These are phyloP conservation scores for Oreochromis mossambicus DNA, from an alignment of 2,797 vertebrate species.

Conservation along the genomic window DNA sequence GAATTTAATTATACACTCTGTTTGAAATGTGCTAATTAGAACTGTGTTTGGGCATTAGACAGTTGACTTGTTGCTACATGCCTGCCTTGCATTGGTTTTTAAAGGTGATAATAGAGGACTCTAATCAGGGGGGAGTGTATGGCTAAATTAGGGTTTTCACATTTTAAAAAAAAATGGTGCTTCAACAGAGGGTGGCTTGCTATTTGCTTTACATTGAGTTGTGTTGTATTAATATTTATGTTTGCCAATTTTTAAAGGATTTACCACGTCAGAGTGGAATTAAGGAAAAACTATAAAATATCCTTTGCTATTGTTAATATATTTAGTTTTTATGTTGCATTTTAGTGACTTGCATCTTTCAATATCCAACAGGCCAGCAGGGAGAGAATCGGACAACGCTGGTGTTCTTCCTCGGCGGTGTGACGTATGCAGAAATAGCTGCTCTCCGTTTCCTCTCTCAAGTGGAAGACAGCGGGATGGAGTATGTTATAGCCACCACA, in stretches of 20 bases:
- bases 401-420: slow-evolving; percentile 94
- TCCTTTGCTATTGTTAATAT: not conserved
- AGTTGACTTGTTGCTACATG: slow-evolving; percentile 55
- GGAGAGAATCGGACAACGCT: slow-evolving; percentile 94
- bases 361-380: slow-evolving; percentile 82
- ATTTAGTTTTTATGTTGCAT: not conserved
- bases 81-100: slow-evolving; percentile 23
- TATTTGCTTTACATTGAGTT: not conserved
- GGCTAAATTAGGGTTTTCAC: slow-evolving; percentile 24
- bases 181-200: not conserved
- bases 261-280: not conserved
- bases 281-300: not conserved
- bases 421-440: slow-evolving; percentile 93
- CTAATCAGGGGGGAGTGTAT: slow-evolving; percentile 5
- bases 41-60: slow-evolving; percentile 34
- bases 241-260: not conserved
- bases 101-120: slow-evolving; percentile 60
- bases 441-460: slow-evolving; percentile 95
- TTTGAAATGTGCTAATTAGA: slow-evolving; percentile 66
- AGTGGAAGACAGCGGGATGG: slow-evolving; percentile 94
- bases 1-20: slow-evolving; percentile 45
- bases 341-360: not conserved
- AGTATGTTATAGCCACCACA: slow-evolving; percentile 94
- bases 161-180: not conserved
- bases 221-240: not conserved